Conservation (phyloP, 2,113 vertebrate genomes). For the Mionectes macconnelli region DNA sequence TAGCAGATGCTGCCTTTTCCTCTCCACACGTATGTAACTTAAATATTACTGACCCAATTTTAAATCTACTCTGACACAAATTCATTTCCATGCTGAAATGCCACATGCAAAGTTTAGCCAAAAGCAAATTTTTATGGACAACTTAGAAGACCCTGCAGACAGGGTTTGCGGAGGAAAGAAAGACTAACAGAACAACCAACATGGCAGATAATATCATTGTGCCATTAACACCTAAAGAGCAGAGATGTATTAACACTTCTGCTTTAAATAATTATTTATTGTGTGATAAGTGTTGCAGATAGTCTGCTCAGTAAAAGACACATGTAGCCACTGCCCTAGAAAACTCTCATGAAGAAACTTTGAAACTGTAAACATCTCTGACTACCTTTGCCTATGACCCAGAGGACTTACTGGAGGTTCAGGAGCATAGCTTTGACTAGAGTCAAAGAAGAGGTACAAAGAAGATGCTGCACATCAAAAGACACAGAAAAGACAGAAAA, state of each 20-base stretch:
- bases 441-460: not conserved
- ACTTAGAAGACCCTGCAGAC: not conserved
- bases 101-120: not conserved
- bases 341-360: not conserved
- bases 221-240: not conserved
- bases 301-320: not conserved
- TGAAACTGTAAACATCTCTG: not conserved
- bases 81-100: slow-evolving; percentile 14
- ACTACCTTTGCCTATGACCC: not conserved
- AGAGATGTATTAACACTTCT: not conserved
- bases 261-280: not conserved
- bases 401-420: not conserved
- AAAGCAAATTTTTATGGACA: slow-evolving; percentile 3
- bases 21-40: not conserved
- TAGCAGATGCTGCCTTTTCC: not conserved
- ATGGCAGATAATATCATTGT: not conserved
- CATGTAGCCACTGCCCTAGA: not conserved
- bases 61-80: slow-evolving; percentile 23
- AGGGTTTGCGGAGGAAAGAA: not conserved
- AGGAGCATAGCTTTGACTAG: not conserved
- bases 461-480: not conserved
- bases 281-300: not conserved
- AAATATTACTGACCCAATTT: slow-evolving; percentile 35
- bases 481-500: not conserved
- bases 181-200: not conserved